Conservation (phyloP, 2,113 vertebrate species). For the Chloebia gouldiae region DNA sequence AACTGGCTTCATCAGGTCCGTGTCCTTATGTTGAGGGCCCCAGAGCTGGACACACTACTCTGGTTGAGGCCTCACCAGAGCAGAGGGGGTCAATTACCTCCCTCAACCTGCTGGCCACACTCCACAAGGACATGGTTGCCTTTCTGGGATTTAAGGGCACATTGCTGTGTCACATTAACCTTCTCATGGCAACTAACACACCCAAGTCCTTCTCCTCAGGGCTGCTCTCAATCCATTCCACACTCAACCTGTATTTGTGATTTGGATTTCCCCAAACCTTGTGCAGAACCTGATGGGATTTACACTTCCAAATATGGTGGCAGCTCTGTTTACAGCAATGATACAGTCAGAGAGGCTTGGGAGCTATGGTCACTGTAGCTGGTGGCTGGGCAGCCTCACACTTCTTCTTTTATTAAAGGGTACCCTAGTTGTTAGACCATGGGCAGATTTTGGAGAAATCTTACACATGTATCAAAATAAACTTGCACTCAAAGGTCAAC, state of each 20-base stretch:
- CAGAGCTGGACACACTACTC: background rate
- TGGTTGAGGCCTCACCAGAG: accelerated
- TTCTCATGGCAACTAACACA: background rate
- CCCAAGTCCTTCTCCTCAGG: background rate
- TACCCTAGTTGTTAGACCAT: background rate
- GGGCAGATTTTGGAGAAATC: background rate
- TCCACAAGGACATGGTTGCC: accelerated
- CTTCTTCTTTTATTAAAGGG: background rate
- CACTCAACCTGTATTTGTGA: accelerated
- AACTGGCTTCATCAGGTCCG: background rate
- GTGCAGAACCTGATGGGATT: background rate
- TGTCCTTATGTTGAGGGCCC: background rate
- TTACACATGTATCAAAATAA: background rate
- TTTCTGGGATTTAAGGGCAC: background rate
- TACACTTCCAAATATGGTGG: background rate
- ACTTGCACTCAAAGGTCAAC: background rate
- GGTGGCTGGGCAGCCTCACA: background rate
- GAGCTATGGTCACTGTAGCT: background rate
- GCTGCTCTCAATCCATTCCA: background rate
- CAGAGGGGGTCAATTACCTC: background rate
- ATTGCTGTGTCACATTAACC: background rate
- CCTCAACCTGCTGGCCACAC: background rate
- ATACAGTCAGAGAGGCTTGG: background rate
- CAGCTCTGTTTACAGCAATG: background rate
- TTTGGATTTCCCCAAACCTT: background rate